Conservation (phyloP, 1,140 invertebrate genomes). For the Pseudomyrmex gracilis region DNA sequence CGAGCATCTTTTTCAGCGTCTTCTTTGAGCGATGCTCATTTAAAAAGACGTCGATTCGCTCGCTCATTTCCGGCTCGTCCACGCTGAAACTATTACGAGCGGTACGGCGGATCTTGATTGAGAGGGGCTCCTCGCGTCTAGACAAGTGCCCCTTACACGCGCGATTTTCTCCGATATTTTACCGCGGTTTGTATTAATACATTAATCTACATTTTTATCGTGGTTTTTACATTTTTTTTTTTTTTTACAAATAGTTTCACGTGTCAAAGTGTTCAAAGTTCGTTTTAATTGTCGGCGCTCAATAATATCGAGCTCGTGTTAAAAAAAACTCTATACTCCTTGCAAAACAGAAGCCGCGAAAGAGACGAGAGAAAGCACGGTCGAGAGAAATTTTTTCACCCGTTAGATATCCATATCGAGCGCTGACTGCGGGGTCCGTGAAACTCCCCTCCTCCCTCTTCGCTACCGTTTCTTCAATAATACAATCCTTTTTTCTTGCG, state of each 20-base stretch:
- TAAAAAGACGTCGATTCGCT: conserved; percentile 49
- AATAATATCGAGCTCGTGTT: too few relatives aligned
- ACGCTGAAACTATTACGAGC: conserved; percentile 15
- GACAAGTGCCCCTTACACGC: too few relatives aligned
- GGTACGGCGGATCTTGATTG: conserved; percentile 11
- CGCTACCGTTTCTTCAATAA: conserved; percentile 59
- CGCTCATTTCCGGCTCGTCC: conserved; percentile 26
- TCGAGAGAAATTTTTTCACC: conserved; percentile 23
- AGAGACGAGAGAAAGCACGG: conserved; percentile 1
- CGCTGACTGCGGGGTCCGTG: not conserved
- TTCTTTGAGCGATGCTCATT: conserved; percentile 14
- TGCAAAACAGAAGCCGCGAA: not conserved
- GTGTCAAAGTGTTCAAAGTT: too few relatives aligned
- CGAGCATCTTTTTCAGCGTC: conserved; percentile 35
- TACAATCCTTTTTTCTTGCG: conserved; percentile 41
- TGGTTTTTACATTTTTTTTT: too few relatives aligned
- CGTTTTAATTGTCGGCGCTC: too few relatives aligned
- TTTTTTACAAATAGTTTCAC: too few relatives aligned
- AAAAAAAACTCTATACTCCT: too few relatives aligned
- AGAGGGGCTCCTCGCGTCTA: not conserved
- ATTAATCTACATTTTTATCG: not conserved
- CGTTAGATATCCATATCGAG: conserved; percentile 13
- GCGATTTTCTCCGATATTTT: too few relatives aligned
- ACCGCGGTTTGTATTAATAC: not conserved
- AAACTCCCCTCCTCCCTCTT: not conserved